Percentiles rank a stretch among this genome's conserved stretches.
Evolutionary conservation across 2,113 vertebrate genomes (phyloP).

Genomic region (Vombatus ursinus): DNA sequence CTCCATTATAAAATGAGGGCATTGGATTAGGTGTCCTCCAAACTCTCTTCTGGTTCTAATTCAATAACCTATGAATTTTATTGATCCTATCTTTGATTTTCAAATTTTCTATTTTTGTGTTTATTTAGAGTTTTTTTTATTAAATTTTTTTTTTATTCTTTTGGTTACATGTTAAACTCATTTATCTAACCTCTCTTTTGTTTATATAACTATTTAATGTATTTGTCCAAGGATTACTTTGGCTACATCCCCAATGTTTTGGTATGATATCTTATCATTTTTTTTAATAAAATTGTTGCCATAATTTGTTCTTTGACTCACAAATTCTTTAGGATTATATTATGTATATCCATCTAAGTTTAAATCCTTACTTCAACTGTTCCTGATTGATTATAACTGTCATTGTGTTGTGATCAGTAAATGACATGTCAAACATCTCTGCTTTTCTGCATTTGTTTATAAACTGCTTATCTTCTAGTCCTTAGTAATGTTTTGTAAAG

Average conservation of each 20-base stretch:
- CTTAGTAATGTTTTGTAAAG: background rate
- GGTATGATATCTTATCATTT: background rate
- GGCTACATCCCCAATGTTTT: background rate
- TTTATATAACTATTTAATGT: background rate
- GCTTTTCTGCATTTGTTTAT: background rate
- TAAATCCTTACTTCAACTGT: background rate
- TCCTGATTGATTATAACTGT: background rate
- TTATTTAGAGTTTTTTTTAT: background rate
- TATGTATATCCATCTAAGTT: background rate
- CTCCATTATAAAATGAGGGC: constrained; percentile 21
- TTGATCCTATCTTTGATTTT: background rate
- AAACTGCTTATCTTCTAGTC: background rate
- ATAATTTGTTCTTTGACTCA: background rate
- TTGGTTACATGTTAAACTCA: background rate
- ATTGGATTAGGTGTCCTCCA: background rate
- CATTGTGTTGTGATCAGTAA: background rate
- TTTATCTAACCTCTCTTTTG: background rate
- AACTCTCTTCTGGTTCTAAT: background rate
- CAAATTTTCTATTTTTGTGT: background rate
- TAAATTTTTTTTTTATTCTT: background rate
- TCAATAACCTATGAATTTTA: background rate
- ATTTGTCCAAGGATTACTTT: background rate
- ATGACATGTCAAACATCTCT: background rate
- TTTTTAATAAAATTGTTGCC: background rate
- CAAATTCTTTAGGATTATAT: background rate